These are phyloP conservation scores for Pristionchus pacificus DNA, from an alignment of 1,140 invertebrate genomes.

Conservation along the genomic window DNA sequence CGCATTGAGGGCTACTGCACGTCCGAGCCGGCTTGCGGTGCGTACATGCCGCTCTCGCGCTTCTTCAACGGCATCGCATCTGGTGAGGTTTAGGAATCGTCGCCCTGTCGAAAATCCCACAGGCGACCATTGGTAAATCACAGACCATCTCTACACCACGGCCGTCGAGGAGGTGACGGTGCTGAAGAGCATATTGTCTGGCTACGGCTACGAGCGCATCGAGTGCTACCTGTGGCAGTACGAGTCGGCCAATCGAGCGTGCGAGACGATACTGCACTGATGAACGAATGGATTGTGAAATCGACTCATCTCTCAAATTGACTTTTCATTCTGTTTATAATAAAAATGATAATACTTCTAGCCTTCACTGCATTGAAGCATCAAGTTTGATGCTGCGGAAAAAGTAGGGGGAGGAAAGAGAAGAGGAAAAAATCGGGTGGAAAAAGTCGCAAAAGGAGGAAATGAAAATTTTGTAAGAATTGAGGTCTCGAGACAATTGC, in stretches of 20 bases:
- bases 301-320: too few relatives aligned
- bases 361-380: too few relatives aligned
- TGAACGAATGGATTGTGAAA: too few relatives aligned
- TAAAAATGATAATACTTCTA: too few relatives aligned
- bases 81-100: not conserved
- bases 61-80: not conserved
- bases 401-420: too few relatives aligned
- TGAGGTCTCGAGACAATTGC: too few relatives aligned
- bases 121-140: too few relatives aligned
- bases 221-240: conserved; percentile 14
- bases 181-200: not conserved
- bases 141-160: not conserved
- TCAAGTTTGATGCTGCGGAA: too few relatives aligned
- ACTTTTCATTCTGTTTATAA: too few relatives aligned
- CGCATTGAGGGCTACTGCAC: conserved; percentile 8
- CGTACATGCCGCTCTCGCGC: conserved; percentile 5
- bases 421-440: too few relatives aligned
- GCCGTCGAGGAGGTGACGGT: not conserved
- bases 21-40: conserved; percentile 7
- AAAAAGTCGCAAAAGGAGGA: too few relatives aligned
- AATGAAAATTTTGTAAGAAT: too few relatives aligned
- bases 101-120: not conserved
- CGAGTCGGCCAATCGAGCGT: not conserved
- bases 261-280: not conserved
- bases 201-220: not conserved